Evolutionary conservation across 2,797 vertebrate species (phyloP).

Genomic region (Gobio occitaniae): DNA sequence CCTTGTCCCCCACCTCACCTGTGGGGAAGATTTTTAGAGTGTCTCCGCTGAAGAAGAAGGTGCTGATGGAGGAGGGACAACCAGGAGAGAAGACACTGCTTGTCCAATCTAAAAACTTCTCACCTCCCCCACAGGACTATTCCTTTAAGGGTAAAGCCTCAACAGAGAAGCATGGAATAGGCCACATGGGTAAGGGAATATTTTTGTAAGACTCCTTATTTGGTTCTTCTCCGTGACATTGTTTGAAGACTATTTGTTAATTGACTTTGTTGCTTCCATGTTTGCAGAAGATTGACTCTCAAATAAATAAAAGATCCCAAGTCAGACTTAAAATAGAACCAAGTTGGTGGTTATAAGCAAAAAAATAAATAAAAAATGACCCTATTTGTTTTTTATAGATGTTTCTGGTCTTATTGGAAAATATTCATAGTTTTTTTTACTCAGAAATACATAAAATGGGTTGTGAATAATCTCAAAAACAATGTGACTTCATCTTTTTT

Average conservation of each 20-base stretch:
- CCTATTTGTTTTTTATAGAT: neutral
- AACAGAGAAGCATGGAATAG: conserved; percentile 83
- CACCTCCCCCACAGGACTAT: conserved; percentile 85
- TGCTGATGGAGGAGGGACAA: conserved; percentile 77
- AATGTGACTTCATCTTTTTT: neutral
- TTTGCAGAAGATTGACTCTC: conserved; percentile 7
- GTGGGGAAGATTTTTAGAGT: conserved; percentile 76
- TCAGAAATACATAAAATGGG: neutral
- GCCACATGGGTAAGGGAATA: conserved; percentile 81
- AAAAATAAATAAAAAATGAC: neutral
- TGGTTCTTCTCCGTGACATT: neutral
- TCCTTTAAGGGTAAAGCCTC: conserved; percentile 88
- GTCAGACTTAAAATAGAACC: conserved; percentile 1
- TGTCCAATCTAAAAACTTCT: conserved; percentile 75
- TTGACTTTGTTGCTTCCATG: neutral
- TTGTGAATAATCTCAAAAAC: neutral
- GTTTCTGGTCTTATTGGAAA: neutral
- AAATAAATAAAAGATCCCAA: neutral
- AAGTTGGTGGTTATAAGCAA: neutral
- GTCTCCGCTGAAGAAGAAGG: conserved; percentile 80
- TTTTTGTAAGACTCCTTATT: conserved; percentile 15
- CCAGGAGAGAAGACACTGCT: conserved; percentile 64
- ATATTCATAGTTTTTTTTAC: neutral
- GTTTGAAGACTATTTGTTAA: neutral
- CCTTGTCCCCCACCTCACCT: conserved; percentile 67